A percentile compares a stretch with the other conserved stretches of the same genome.
These are phyloP conservation scores for Pluvialis apricaria DNA, from an alignment of 2,113 vertebrate genomes.

Conservation along the genomic window DNA sequence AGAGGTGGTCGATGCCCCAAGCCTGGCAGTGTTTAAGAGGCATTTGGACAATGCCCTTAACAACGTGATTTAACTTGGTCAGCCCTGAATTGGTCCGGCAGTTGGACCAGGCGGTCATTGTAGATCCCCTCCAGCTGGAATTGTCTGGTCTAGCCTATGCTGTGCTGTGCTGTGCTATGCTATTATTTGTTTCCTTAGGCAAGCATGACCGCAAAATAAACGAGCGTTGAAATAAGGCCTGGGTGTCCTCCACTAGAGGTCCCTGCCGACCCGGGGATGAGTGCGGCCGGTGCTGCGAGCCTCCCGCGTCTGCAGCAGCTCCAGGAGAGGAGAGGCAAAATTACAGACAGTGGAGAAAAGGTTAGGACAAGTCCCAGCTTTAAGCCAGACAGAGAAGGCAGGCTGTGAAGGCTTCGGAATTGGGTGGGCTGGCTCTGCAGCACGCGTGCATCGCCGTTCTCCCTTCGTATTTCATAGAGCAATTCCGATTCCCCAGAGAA, in stretches of 20 bases:
- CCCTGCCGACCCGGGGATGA: neutral
- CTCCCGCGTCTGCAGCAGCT: neutral
- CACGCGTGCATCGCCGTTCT: accelerated
- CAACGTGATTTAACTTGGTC: neutral
- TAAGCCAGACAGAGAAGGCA: neutral
- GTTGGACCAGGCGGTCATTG: neutral
- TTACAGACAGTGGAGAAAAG: neutral
- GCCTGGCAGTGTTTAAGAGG: neutral
- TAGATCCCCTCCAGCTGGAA: neutral
- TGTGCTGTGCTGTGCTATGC: too few relatives aligned
- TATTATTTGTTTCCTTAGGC: neutral
- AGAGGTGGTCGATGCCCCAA: neutral
- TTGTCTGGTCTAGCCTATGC: neutral
- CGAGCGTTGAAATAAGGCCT: accelerated
- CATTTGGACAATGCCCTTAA: neutral
- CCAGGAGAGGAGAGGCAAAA: neutral
- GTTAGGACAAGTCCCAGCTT: neutral
- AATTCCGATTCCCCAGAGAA: neutral
- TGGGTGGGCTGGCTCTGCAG: neutral
- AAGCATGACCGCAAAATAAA: neutral
- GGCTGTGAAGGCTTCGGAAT: neutral
- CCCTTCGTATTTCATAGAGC: neutral
- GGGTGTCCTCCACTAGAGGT: slow-evolving; percentile 3
- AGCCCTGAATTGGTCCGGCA: neutral
- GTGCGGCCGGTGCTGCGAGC: accelerated